Base-by-base conservation (phyloP, 2,797 vertebrate genomes). In the Hapalemur alaotrensis region DNA sequence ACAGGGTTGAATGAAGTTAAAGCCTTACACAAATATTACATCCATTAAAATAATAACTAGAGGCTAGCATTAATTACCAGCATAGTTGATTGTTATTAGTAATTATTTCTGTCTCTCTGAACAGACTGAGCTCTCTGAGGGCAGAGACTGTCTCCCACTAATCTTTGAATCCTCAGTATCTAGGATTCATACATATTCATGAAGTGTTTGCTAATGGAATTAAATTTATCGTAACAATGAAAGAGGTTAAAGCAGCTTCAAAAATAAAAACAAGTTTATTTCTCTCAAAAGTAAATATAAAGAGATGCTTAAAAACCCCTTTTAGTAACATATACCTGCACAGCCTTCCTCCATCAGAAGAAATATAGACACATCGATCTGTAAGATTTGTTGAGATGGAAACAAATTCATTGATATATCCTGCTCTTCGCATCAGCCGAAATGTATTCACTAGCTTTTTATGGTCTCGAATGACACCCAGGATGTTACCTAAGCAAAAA, bases 391-490 rank as follows among this genome's bases (percentile, higher is more conserved):
- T 99, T 90, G 99, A 99, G 97, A 99, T 99, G 83, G 99, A 99
- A 92, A 99, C 99, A 65, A 99, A 99, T 97, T 99, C 99, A 0
- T 99, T 99, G 98, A 99, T 99, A 41, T 99, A 99, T 63, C 99
- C 99, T 0, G 99, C 99, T 96, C 99, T 98, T 73, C 99, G 99
- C 99, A 99, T 99, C 93, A 99, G 98, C n/a, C 99, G 99, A 98
- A 99, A 99, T 0, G 99, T 99, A 98, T 97, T 99, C 93, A 99
- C 99, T 73, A 99, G 98, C 88, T 99, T 99, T 63, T 98, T 99
- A 95, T 99, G 99, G 97, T 99, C 99, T 85, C 99, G 98, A 97
- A 99, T 99, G 89, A 99, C 99, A 89, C 99, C 99, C 0, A 99
- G 99, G 89, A 99, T 99, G 98, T 99, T 99, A 98, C 99, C 99